A percentile compares a stretch with the other conserved stretches of the same genome.
These are phyloP conservation scores for Parambassis ranga DNA, from an alignment of 2,797 vertebrate genomes.

Conservation along the genomic window DNA sequence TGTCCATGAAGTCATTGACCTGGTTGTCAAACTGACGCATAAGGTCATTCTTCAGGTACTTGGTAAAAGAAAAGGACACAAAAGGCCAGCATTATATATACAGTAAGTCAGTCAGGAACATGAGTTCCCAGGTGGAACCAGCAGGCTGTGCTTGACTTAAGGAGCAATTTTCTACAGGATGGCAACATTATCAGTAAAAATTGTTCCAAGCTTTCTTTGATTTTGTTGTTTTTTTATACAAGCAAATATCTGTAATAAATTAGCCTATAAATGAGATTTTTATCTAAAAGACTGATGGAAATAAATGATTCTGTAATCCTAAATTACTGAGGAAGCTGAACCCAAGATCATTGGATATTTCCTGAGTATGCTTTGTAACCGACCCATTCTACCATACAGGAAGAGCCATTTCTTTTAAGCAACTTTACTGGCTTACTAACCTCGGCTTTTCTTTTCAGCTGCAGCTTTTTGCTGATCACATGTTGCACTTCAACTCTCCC, in stretches of 20 bases:
- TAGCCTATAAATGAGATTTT: too few species aligned
- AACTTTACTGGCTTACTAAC: conserved; percentile 45
- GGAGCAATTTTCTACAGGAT: too few species aligned
- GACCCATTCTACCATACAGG: neutral
- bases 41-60: conserved; percentile 89
- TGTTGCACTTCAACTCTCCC: conserved; percentile 77
- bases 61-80: neutral
- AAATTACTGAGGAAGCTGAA: neutral
- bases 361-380: neutral
- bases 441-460: conserved; percentile 80
- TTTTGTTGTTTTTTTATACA: too few species aligned
- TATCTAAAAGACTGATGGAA: too few species aligned
- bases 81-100: too few species aligned
- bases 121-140: too few species aligned
- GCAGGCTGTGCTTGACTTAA: too few species aligned
- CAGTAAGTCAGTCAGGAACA: neutral
- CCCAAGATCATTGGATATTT: rapidly evolving
- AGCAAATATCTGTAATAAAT: too few species aligned
- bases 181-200: too few species aligned
- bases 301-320: too few species aligned
- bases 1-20: conserved; percentile 90
- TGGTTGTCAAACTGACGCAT: conserved; percentile 91
- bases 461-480: conserved; percentile 75
- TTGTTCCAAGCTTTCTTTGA: too few species aligned
- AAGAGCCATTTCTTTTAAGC: neutral